Base-by-base conservation (phyloP, 2,888 invertebrate species). In the Incurvaria masculella region DNA sequence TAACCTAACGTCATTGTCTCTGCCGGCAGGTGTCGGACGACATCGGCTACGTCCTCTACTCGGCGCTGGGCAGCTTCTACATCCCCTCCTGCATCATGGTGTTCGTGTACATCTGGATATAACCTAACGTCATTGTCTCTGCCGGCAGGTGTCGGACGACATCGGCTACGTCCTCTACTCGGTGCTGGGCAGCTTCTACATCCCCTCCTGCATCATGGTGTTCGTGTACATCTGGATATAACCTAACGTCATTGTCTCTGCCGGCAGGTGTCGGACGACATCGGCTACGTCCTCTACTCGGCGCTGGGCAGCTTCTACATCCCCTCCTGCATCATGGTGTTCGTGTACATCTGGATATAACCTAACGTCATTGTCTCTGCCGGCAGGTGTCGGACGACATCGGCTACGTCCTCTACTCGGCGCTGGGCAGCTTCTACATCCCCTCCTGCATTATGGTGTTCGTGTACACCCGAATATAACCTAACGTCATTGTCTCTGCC, bases 381-480 rank as follows among this genome's bases (percentile, higher is more conserved):
- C 54, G 46, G 0, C 87, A 94, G 94, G 81, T 95, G 68, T 96
- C 95, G 62, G 92, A 94, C 65, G 96, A 97, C 79, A 87, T 96
- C 63, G 97, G 97, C 55, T 98, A 99, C 81, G 97, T 98, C 65
- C 81, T 98, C 51, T 99, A 98, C 79, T 98, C 97, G 18, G 95
- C 97, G 18, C 84, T 97, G 62, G 98, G 98, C 60, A 98, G 97
- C 63, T 99, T 99, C 84, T 99, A 96, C 85, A 94, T 99, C 69
- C 98, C 99, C 53, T 95, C 96, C 65, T 94, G 97, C 72, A 96
- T 99, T 69, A 98, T 99, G 97, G 97, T 98, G 65, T 97, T 98
- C 79, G 98, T 99, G 53, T 99, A 99, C 81, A 23, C 23, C 5
- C 23, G 23, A 10, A 23, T 23, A 23, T 23, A 23, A 23, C 5